A percentile compares a stretch with the other conserved stretches of the same genome.
phyloP scores from a whole-genome alignment of 2,888 invertebrate species.

The Acrobasis suavella region DNA sequence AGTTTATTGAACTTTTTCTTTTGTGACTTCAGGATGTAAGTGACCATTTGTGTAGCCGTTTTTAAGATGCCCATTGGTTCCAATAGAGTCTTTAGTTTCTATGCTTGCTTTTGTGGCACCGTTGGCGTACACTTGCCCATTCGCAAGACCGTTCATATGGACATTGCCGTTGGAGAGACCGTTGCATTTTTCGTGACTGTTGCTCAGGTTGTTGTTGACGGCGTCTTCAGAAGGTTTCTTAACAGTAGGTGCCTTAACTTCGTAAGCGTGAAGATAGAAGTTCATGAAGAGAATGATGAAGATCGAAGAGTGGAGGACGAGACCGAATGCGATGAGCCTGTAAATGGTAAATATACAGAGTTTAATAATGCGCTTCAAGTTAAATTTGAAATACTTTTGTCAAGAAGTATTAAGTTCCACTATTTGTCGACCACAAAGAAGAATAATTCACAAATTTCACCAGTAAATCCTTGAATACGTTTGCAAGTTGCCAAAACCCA shows the following conservation, averaged over 20 bases:
- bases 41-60: constrained; percentile 56
- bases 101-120: constrained; percentile 19
- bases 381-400: no score
- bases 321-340: constrained; percentile 86
- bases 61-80: constrained; percentile 40
- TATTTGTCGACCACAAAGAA: no score
- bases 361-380: neutral
- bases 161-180: constrained; percentile 38
- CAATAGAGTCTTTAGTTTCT: constrained; percentile 24
- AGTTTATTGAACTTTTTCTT: constrained; percentile 68
- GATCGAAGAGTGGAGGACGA: constrained; percentile 90
- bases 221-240: constrained; percentile 44
- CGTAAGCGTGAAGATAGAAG: constrained; percentile 94
- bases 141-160: constrained; percentile 26
- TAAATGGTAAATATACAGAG: constrained; percentile 9
- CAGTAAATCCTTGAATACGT: no score
- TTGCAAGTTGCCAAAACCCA: neutral
- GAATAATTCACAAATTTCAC: neutral
- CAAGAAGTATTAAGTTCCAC: neutral
- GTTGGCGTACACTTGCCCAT: constrained; percentile 25
- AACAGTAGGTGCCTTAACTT: constrained; percentile 46
- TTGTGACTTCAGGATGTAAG: constrained; percentile 45
- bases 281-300: constrained; percentile 96
- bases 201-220: constrained; percentile 45
- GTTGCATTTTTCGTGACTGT: constrained; percentile 44